Evolutionary conservation across 2,113 vertebrate species (phyloP).

Genomic region (Orcinus orca): DNA sequence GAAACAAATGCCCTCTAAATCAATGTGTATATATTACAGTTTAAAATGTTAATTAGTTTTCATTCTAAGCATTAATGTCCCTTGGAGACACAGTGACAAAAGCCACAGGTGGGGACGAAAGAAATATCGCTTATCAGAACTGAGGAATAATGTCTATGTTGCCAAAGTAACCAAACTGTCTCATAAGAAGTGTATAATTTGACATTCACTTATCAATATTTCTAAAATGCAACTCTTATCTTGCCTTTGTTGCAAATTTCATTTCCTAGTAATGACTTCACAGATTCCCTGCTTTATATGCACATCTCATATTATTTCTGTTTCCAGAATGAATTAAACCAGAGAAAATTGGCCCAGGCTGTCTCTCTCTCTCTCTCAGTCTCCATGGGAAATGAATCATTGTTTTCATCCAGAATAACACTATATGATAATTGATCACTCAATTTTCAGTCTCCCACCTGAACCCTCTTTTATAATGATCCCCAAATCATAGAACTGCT

Average conservation of each 20-base stretch:
- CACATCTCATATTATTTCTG: slow-evolving; percentile 71
- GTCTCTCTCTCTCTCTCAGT: background rate
- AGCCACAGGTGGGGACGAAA: slow-evolving; percentile 79
- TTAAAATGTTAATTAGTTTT: slow-evolving; percentile 81
- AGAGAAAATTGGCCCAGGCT: slow-evolving; percentile 35
- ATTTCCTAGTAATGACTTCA: slow-evolving; percentile 81
- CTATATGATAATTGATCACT: background rate
- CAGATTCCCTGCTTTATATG: slow-evolving; percentile 68
- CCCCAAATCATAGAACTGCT: background rate
- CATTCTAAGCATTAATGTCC: slow-evolving; percentile 74
- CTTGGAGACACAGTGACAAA: slow-evolving; percentile 78
- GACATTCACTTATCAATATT: slow-evolving; percentile 81
- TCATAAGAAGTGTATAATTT: slow-evolving; percentile 79
- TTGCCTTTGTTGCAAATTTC: slow-evolving; percentile 76
- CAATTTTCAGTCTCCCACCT: background rate
- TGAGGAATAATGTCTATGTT: slow-evolving; percentile 73
- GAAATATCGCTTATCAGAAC: slow-evolving; percentile 74
- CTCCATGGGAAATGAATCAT: slow-evolving; percentile 21
- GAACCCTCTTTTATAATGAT: background rate
- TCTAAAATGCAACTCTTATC: slow-evolving; percentile 80
- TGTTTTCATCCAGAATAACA: background rate
- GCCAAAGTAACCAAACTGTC: slow-evolving; percentile 80
- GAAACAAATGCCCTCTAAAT: slow-evolving; percentile 46
- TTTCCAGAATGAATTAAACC: slow-evolving; percentile 58
- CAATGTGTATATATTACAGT: slow-evolving; percentile 68